These are phyloP conservation scores for Rhea pennata DNA, from an alignment of 2,113 vertebrate genomes.

Conservation along the genomic window DNA sequence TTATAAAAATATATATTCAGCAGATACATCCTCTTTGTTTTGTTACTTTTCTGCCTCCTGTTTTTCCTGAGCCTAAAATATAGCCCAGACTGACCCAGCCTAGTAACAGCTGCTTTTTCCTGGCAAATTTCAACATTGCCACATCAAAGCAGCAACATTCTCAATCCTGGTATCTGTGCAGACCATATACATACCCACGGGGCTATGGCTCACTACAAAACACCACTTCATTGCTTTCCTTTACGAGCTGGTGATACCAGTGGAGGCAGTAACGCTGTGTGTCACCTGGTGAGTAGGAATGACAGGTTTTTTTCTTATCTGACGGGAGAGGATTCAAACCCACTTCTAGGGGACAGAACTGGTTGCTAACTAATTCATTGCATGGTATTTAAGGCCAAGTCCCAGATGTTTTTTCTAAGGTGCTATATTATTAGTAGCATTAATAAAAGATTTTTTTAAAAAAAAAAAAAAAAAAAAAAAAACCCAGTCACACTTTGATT, in stretches of 20 bases:
- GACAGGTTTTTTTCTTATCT: neutral
- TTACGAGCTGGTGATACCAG: neutral
- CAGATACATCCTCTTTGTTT: neutral
- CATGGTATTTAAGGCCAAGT: neutral
- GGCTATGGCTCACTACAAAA: neutral
- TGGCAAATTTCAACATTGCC: neutral
- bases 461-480: no score
- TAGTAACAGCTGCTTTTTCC: neutral
- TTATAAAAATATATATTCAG: constrained; percentile 27
- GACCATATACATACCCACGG: neutral
- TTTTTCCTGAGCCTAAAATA: neutral
- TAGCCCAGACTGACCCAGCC: neutral
- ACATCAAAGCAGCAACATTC: neutral
- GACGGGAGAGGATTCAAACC: neutral
- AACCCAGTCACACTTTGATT: neutral
- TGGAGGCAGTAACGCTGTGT: neutral
- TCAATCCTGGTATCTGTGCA: neutral
- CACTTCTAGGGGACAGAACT: neutral
- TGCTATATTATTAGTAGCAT: neutral
- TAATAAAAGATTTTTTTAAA: neutral
- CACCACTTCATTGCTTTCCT: neutral
- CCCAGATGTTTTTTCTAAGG: neutral
- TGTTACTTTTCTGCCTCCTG: neutral
- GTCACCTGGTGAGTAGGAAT: neutral
- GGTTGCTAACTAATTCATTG: neutral